Evolutionary conservation across 2,113 vertebrate genomes (phyloP).

Genomic region (Leucopternis melanops): DNA sequence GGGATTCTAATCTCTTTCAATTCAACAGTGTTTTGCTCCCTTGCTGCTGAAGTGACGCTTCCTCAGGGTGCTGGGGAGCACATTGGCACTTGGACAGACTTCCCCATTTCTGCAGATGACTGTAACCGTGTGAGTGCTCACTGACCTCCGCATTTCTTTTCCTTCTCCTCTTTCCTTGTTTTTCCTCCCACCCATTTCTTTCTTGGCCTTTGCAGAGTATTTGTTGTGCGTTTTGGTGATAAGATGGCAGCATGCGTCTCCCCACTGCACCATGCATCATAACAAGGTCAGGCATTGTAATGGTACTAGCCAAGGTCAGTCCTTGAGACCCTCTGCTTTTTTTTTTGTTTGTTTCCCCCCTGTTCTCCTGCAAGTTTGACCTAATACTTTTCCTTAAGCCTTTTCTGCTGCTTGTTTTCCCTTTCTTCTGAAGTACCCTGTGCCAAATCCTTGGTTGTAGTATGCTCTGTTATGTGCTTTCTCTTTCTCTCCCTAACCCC

Average conservation of each 20-base stretch:
- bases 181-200: background rate
- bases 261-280: background rate
- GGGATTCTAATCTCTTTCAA: background rate
- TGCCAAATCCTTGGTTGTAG: background rate
- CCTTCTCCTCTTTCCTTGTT: background rate
- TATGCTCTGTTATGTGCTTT: background rate
- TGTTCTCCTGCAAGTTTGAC: background rate
- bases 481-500: background rate
- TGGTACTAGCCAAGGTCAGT: background rate
- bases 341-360: accelerated
- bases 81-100: background rate
- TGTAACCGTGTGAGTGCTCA: constrained; percentile 42
- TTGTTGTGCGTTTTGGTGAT: background rate
- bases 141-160: background rate
- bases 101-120: constrained; percentile 14
- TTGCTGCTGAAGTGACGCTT: background rate
- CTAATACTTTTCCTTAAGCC: background rate
- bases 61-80: background rate
- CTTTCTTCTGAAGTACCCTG: background rate
- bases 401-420: background rate
- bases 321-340: background rate
- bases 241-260: background rate
- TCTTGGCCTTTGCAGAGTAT: background rate
- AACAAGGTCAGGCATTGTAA: background rate
- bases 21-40: background rate